Evolutionary conservation across 2,888 invertebrate species (phyloP), one percentile per base, ranked within the genome.

Genomic region (Cheilosia vulpina): DNA sequence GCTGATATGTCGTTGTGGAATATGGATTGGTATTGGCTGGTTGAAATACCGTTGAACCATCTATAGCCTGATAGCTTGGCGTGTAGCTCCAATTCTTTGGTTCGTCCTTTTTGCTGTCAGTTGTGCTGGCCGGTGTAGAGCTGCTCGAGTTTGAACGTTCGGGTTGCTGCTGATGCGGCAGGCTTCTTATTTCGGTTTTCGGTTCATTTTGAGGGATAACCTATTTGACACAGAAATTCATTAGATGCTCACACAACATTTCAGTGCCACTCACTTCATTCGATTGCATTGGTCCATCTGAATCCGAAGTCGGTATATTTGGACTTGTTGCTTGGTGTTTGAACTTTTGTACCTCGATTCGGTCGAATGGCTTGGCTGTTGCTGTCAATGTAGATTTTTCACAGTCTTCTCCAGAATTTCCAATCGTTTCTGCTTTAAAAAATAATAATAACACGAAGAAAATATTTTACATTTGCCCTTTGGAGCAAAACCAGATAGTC

Each of bases 311-410:
- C 53, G 92, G 92, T 88, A 92, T 92, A 81, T 92, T 92, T 75
- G 92, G 92, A 89, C 92, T 92, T 80, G 92, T 92, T 72, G 92
- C 92, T 89, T 92, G 92, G 87, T 92, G 91, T 87, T 92, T 92
- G 69, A 91, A 91, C 88, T 91, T 92, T 78, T 92, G 92, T 84
- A 92, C 91, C 88, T 92, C 92, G 71, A 91, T 91, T 84, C 90
- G 90, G 80, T 91, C 91, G 55, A 90, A 91, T 85, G 90, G 89
- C n/a, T 81, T 77, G 47, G 45, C 62, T 60, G 58, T 60, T 21
- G 52, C 83, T 19, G 76, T 41, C 50, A 69, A 45, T 63, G 55
- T 41, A n/a, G 73, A 15, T 66, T 88, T 88, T 47, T 87, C 82
- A 55, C 80, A 71, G 45, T 73, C 76, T 52, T 88, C 88, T 65